phyloP scores from a whole-genome alignment of 2,113 vertebrate genomes.

The Labrus mixtus region DNA sequence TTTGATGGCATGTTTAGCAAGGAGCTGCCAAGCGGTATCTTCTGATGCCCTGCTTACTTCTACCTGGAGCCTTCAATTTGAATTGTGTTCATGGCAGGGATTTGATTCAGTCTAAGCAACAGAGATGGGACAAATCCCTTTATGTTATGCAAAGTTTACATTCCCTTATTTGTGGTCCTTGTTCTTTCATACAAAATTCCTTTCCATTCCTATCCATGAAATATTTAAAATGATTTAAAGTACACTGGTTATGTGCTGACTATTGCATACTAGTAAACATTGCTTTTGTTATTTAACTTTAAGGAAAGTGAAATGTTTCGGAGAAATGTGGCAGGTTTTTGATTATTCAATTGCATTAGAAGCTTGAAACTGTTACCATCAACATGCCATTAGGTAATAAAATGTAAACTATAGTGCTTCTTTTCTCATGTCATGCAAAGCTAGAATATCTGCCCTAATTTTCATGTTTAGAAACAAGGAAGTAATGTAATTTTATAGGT shows the following conservation, averaged over 20 bases:
- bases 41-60: slow-evolving; percentile 80
- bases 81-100: slow-evolving; percentile 53
- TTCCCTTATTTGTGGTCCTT: slow-evolving; percentile 46
- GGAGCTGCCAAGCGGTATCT: slow-evolving; percentile 95
- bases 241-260: slow-evolving; percentile 50
- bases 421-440: slow-evolving; percentile 31
- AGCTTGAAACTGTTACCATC: slow-evolving; percentile 47
- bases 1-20: slow-evolving; percentile 98
- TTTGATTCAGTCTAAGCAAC: slow-evolving; percentile 51
- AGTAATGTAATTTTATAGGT: slow-evolving; percentile 25
- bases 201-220: slow-evolving; percentile 53
- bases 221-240: slow-evolving; percentile 39
- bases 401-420: slow-evolving; percentile 50
- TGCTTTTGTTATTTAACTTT: slow-evolving; percentile 43
- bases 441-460: slow-evolving; percentile 23
- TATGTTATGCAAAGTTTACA: slow-evolving; percentile 76
- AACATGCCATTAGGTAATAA: slow-evolving; percentile 43
- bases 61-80: slow-evolving; percentile 37
- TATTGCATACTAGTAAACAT: slow-evolving; percentile 23
- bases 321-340: slow-evolving; percentile 26
- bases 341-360: slow-evolving; percentile 43
- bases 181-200: slow-evolving; percentile 44
- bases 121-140: slow-evolving; percentile 51
- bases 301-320: slow-evolving; percentile 14
- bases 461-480: slow-evolving; percentile 29